Evolutionary conservation across 2,888 invertebrate genomes (phyloP), one percentile per base, ranked within the genome.

Genomic region (Troides aeacus): DNA sequence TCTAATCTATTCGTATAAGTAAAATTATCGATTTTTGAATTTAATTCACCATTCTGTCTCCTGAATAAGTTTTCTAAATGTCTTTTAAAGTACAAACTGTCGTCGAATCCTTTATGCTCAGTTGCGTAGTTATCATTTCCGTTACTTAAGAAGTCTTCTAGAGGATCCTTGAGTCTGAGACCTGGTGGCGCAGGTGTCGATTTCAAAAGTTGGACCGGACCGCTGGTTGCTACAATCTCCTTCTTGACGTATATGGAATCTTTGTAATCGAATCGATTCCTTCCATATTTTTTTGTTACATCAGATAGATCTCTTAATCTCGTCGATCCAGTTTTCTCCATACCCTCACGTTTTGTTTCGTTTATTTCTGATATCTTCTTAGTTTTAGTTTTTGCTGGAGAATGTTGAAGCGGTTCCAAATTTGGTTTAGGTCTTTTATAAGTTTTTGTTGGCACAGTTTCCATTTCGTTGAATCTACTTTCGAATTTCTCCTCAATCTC

Each of bases 171-270:
- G 15, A n/a, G 62, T 24, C 2, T 18, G 1, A 42, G 61, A 4
- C 71, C 30, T 66, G 73, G 76, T 0, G 62, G 30, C 17, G n/a
- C 53, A 18, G 53, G n/a, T 17, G 53, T 53, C 18, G 53, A 53
- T 78, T 77, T 4, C 79, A 72, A 0, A 64, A 58, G 58, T 17
- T 50, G 62, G 0, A 82, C 68, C 0, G 74, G 71, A 0, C 81
- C 83, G 36, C 78, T 81, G 0, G 80, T 82, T 0, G 77, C 78
- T 3, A 80, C n/a, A 0, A 76, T 72, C 0, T 77, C 72, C 0
- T 72, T 53, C 67, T 74, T 80, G 0, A 75, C 73, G 69, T 78
- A 76, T 10, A 77, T 75, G 0, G 61, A 74, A 50, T 78, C 77
- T 1, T 79, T 53, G 2, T 17, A 53, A 53, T 53, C n/a, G 18